Base-by-base conservation (phyloP, 2,888 invertebrate genomes). In the Clivina fossor region DNA sequence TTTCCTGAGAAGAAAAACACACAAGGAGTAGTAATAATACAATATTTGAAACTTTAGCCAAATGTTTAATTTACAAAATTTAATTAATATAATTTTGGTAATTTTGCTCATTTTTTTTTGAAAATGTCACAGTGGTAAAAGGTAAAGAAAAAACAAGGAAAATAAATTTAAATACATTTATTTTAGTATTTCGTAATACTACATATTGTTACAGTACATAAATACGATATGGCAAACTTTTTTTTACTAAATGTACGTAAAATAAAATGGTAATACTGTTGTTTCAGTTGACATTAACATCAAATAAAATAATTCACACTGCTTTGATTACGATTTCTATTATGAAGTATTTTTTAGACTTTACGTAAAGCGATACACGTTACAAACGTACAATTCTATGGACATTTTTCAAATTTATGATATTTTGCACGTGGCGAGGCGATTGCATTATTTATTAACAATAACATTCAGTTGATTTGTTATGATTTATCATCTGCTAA, bases 161-260 rank as follows among this genome's bases (percentile, higher is more conserved):
- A n/a, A n/a, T n/a, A n/a, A n/a, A n/a, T n/a, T n/a, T n/a, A 43
- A 51, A 44, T 53, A 53, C 44, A 53, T 53, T 37, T 53, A 53
- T 18, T 53, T 43, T 53, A 33, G n/a, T 53, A 53, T 44, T 53
- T 53, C 53, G 53, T 37, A 26, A 44, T 44, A 44, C 44, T 53
- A 53, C 53, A 53, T 37, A 35, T 53, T 53, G 33, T 53, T 53
- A 53, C 44, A 53, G 53, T 53, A 53, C 53, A 53, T 44, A 53
- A 53, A 53, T 53, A 53, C 43, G 26, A 44, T 53, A 53, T 53
- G 53, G 44, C 44, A 53, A 53, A 49, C n/a, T n/a, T 38, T 38
- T 37, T 38, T 28, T 22, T 35, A 50, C 33, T 44, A 44, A 2
- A 8, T 9, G 30, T 22, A 41, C 24, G 43, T 53, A 53, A 53